A percentile compares a stretch with the other conserved stretches of the same genome.
Evolutionary conservation across 2,797 vertebrate genomes (phyloP).

Genomic region (Aeoliscus strigatus): DNA sequence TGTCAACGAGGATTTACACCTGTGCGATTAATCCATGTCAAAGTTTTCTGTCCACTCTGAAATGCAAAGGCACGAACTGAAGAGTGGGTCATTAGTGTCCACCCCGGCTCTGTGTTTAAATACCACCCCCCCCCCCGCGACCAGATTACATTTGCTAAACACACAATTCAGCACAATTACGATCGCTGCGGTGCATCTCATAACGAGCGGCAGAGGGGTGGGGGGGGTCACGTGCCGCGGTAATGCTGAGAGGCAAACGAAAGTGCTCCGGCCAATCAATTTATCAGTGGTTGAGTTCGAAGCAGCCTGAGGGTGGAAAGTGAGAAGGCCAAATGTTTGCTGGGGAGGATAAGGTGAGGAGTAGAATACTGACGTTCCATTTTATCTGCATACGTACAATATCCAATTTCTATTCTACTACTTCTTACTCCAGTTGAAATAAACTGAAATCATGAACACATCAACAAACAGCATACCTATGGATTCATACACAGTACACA

Average conservation of each 20-base stretch:
- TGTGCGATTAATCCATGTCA: too few species aligned
- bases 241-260: constrained; percentile 10
- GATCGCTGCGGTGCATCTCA: constrained; percentile 25
- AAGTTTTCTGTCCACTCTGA: too few species aligned
- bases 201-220: constrained; percentile 23
- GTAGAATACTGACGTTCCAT: too few species aligned
- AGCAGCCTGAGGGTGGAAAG: constrained; percentile 16
- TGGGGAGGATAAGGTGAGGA: neutral
- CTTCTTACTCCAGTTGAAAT: too few species aligned
- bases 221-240: neutral
- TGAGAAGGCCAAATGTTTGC: constrained; percentile 2
- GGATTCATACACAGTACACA: too few species aligned
- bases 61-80: too few species aligned
- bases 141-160: constrained; percentile 68
- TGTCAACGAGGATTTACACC: too few species aligned
- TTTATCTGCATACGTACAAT: too few species aligned
- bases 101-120: constrained; percentile 57
- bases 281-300: constrained; percentile 20
- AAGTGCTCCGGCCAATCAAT: constrained; percentile 29
- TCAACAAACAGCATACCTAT: too few species aligned
- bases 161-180: constrained; percentile 65
- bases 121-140: constrained; percentile 62
- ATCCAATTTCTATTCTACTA: too few species aligned
- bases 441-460: too few species aligned
- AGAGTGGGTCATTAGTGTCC: constrained; percentile 42